phyloP scores from a whole-genome alignment of 2,888 invertebrate genomes.

The Chloroclystis v-ata region DNA sequence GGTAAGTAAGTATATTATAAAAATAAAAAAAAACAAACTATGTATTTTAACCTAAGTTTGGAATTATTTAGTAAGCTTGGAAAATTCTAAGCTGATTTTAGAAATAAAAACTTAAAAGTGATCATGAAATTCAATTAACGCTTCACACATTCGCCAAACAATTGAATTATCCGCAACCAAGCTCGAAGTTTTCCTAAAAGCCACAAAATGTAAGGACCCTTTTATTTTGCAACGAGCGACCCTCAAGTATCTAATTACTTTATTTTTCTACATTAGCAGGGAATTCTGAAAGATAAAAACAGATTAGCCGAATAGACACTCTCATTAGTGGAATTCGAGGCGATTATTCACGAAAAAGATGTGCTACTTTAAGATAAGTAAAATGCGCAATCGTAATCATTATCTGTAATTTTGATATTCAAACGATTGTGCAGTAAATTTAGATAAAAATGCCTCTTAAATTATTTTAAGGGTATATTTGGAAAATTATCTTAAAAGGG shows the following conservation, averaged over 20 bases:
- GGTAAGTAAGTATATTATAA: too few species aligned
- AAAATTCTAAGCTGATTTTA: too few species aligned
- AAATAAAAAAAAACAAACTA: too few species aligned
- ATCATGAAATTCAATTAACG: neutral
- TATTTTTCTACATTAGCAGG: slow-evolving; percentile 27
- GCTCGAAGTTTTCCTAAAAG: slow-evolving; percentile 1
- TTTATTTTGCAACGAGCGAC: slow-evolving; percentile 15
- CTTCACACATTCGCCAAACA: slow-evolving; percentile 1
- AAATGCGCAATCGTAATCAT: too few species aligned
- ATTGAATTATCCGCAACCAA: neutral
- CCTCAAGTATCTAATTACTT: slow-evolving; percentile 16
- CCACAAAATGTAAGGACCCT: slow-evolving; percentile 2
- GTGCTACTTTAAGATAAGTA: neutral
- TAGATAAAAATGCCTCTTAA: too few species aligned
- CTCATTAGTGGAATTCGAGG: slow-evolving; percentile 26
- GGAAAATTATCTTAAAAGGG: too few species aligned
- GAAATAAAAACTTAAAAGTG: too few species aligned
- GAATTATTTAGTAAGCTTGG: too few species aligned
- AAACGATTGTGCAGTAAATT: too few species aligned
- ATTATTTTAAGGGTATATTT: too few species aligned
- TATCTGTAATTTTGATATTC: too few species aligned
- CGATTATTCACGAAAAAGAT: neutral
- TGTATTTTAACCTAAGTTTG: too few species aligned
- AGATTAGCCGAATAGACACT: slow-evolving; percentile 28
- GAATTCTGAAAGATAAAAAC: slow-evolving; percentile 24